Conservation (phyloP, 2,888 invertebrate genomes). For the Oscheius onirici region DNA sequence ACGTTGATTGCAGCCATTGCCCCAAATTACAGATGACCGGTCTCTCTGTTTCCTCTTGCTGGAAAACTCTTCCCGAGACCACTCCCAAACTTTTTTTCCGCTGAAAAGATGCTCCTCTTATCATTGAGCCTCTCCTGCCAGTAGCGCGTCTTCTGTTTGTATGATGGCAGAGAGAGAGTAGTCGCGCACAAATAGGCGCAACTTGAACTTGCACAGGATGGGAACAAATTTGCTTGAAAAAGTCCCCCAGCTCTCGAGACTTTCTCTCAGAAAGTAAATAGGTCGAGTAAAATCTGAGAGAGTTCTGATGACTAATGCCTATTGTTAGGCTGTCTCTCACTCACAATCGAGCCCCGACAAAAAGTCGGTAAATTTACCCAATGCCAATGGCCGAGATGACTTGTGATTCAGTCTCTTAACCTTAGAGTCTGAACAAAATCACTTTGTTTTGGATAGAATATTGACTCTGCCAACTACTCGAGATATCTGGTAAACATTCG, state of each 20-base stretch:
- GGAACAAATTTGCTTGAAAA: conserved; percentile 27
- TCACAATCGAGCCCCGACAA: neutral
- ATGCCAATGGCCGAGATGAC: conserved; percentile 2
- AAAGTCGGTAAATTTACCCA: conserved; percentile 20
- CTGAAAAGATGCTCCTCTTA: conserved; percentile 1
- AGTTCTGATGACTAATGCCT: conserved; percentile 2
- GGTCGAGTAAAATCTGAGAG: neutral
- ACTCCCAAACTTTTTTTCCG: conserved; percentile 10
- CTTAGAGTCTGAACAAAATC: neutral
- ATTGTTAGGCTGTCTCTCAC: neutral
- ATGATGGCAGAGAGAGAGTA: conserved; percentile 12
- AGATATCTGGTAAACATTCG: conserved; percentile 27
- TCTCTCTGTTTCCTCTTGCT: neutral
- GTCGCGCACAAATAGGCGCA: conserved; percentile 28
- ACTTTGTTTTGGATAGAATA: conserved; percentile 29
- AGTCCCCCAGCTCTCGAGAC: conserved; percentile 15
- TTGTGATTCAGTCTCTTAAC: neutral
- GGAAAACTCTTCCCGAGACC: conserved; percentile 1
- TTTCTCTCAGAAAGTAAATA: conserved; percentile 5
- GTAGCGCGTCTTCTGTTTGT: conserved; percentile 27
- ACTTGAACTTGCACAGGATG: conserved; percentile 23
- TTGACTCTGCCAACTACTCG: conserved; percentile 33
- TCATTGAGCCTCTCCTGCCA: neutral
- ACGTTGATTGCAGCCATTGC: conserved; percentile 10
- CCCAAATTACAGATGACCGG: conserved; percentile 24